Evolutionary conservation across 2,888 invertebrate species (phyloP).

Genomic region (Endomychus coccineus): DNA sequence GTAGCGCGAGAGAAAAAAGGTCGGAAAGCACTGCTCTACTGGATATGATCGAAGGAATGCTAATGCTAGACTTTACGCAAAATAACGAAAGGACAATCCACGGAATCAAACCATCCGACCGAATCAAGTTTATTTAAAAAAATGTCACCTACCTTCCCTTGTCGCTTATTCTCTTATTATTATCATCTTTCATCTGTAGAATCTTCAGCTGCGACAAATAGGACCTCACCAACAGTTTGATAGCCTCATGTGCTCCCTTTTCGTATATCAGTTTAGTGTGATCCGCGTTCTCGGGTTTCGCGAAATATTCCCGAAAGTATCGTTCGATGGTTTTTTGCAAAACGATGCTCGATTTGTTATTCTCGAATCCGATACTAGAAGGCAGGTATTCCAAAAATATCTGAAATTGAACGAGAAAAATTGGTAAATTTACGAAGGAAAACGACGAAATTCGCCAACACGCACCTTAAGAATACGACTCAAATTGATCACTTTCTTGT

Average conservation of each 20-base stretch:
- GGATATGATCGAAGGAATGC: too few relatives aligned
- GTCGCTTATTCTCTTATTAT: slow-evolving; percentile 9
- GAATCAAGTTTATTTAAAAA: too few relatives aligned
- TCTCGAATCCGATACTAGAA: slow-evolving; percentile 53
- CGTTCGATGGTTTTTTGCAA: slow-evolving; percentile 47
- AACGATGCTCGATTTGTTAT: slow-evolving; percentile 45
- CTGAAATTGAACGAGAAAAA: slow-evolving; percentile 38
- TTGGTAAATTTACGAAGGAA: too few relatives aligned
- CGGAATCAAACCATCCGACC: too few relatives aligned
- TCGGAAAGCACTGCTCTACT: too few relatives aligned
- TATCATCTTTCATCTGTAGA: slow-evolving; percentile 34
- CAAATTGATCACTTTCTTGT: slow-evolving; percentile 41
- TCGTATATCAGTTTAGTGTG: slow-evolving; percentile 40
- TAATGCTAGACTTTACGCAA: too few relatives aligned
- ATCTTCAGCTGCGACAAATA: slow-evolving; percentile 47
- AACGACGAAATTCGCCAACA: neutral
- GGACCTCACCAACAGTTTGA: slow-evolving; percentile 55
- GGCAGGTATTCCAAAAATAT: slow-evolving; percentile 60
- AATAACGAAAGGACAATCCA: too few relatives aligned
- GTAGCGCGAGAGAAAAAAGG: too few relatives aligned
- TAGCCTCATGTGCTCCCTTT: slow-evolving; percentile 47
- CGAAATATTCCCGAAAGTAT: slow-evolving; percentile 42
- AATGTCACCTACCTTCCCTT: too few relatives aligned
- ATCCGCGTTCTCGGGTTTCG: slow-evolving; percentile 34
- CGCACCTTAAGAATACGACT: slow-evolving; percentile 42